Conservation (phyloP, 1,140 invertebrate species). For the Drosophila funebris region DNA sequence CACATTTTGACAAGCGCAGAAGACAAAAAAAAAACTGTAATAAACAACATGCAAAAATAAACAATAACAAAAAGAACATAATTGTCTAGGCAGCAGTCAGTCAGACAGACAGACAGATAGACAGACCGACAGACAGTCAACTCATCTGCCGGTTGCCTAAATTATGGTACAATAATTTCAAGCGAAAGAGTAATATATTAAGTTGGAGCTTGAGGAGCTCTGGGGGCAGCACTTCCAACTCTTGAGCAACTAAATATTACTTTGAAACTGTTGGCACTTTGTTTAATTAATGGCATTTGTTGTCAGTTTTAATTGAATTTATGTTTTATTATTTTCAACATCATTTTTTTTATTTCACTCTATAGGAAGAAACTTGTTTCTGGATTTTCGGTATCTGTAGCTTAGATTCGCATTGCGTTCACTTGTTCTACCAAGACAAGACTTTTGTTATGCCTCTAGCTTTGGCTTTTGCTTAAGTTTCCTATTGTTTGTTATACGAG, state of each 20-base stretch:
- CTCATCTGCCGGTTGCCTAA: slow-evolving; percentile 8
- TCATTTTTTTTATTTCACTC: slow-evolving; percentile 13
- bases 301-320: slow-evolving; percentile 40
- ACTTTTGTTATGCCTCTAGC: too few species aligned
- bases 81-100: slow-evolving; percentile 12
- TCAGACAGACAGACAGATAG: background rate
- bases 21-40: background rate
- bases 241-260: background rate
- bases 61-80: slow-evolving; percentile 21
- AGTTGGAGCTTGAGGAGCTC: background rate
- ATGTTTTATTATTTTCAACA: slow-evolving; percentile 14
- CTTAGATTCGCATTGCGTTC: too few species aligned
- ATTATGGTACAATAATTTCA: slow-evolving; percentile 7
- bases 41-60: background rate
- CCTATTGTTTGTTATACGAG: too few species aligned
- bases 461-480: too few species aligned
- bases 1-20: slow-evolving; percentile 2
- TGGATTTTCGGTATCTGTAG: too few species aligned
- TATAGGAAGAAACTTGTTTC: slow-evolving; percentile 6
- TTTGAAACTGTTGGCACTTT: slow-evolving; percentile 20
- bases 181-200: background rate
- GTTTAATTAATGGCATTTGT: slow-evolving; percentile 33
- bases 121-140: background rate
- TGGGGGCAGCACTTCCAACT: background rate
- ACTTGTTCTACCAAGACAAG: background rate